Percentiles rank a stretch among this genome's conserved stretches.
Conservation (phyloP, 2,888 invertebrate species). For the Phortica magna region DNA sequence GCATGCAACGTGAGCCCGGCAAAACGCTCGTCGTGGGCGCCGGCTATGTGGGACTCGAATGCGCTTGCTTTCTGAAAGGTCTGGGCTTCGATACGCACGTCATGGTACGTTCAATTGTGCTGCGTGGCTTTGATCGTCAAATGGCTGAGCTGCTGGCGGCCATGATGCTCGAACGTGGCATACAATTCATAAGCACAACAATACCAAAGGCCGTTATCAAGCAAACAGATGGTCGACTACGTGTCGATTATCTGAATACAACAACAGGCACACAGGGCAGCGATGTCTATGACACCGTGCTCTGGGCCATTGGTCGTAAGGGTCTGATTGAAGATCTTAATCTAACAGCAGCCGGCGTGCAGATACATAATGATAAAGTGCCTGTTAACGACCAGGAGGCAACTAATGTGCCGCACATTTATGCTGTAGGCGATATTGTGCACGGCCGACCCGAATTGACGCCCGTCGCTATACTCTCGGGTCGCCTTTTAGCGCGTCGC, state of each 20-base stretch:
- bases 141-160: conserved; percentile 88
- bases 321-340: conserved; percentile 86
- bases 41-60: conserved; percentile 95
- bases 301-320: conserved; percentile 90
- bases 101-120: conserved; percentile 90
- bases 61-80: conserved; percentile 94
- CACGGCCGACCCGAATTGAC: conserved; percentile 92
- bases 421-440: conserved; percentile 95
- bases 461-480: conserved; percentile 95
- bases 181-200: conserved; percentile 85
- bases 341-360: conserved; percentile 86
- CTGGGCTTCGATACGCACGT: conserved; percentile 91
- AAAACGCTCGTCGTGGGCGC: conserved; percentile 93
- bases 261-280: conserved; percentile 77
- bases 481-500: conserved; percentile 87
- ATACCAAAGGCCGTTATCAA: conserved; percentile 86
- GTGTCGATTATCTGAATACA: conserved; percentile 81
- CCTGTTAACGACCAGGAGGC: conserved; percentile 86
- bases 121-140: conserved; percentile 95
- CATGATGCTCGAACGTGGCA: conserved; percentile 88
- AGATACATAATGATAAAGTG: conserved; percentile 84
- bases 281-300: conserved; percentile 88
- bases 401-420: conserved; percentile 91
- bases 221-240: conserved; percentile 82
- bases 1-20: conserved; percentile 88